A percentile compares a stretch with the other conserved stretches of the same genome.
Conservation (phyloP, 2,797 vertebrate species). For the Coluber constrictor region DNA sequence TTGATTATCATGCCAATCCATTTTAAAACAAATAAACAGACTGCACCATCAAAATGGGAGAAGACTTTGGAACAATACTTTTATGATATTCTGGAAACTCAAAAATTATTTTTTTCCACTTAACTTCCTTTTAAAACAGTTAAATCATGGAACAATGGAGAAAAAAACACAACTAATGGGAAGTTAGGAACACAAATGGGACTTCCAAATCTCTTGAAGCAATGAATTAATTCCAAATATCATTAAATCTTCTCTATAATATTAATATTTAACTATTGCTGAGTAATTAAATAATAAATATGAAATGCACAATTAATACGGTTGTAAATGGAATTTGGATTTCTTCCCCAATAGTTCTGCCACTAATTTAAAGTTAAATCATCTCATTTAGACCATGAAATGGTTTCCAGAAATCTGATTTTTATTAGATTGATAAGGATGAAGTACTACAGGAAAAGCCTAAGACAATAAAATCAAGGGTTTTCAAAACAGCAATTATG, state of each 20-base stretch:
- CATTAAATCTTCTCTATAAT: slow-evolving; percentile 12
- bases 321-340: slow-evolving; percentile 27
- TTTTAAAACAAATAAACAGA: neutral
- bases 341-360: slow-evolving; percentile 30
- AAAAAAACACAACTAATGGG: neutral
- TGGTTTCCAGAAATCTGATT: slow-evolving; percentile 45
- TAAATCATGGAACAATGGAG: neutral
- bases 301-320: neutral
- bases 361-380: slow-evolving; percentile 42
- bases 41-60: neutral
- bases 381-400: slow-evolving; percentile 36
- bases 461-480: neutral
- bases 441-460: slow-evolving; percentile 20
- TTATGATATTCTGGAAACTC: neutral
- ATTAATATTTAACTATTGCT: neutral
- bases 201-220: slow-evolving; percentile 15
- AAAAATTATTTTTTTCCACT: neutral
- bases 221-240: neutral
- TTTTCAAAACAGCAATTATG: neutral
- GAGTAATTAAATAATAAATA: accelerated
- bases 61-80: neutral
- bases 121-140: slow-evolving; percentile 6
- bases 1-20: neutral
- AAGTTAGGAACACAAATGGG: slow-evolving; percentile 6
- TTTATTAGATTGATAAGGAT: slow-evolving; percentile 42